Conservation (phyloP, 1,140 invertebrate genomes). For the Drosophila dunni region DNA sequence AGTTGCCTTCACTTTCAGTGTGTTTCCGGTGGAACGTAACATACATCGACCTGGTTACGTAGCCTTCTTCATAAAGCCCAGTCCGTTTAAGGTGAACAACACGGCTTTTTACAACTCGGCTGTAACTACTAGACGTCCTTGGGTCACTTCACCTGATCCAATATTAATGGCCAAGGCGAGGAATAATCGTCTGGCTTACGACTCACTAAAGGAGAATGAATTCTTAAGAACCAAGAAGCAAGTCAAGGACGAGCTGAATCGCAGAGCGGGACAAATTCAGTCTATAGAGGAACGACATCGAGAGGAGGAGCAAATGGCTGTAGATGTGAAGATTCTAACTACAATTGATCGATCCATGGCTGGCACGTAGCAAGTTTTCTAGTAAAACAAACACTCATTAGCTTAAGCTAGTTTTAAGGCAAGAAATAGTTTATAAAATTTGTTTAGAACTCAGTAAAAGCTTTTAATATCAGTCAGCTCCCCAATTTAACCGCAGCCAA, state of each 20-base stretch:
- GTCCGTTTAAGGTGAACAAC: constrained; percentile 49
- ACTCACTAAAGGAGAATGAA: neutral
- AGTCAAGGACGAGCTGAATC: constrained; percentile 18
- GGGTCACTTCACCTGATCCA: constrained; percentile 27
- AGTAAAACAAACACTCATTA: constrained; percentile 26
- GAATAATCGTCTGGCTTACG: neutral
- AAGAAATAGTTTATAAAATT: too few species aligned
- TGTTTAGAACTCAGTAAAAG: too few species aligned
- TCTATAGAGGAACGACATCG: neutral
- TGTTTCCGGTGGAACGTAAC: constrained; percentile 58
- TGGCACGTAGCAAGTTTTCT: constrained; percentile 10
- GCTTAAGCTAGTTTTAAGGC: neutral
- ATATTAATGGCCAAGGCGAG: constrained; percentile 17
- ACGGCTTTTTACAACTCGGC: constrained; percentile 47
- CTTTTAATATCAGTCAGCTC: too few species aligned
- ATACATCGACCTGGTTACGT: constrained; percentile 51
- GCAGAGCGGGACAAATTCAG: neutral
- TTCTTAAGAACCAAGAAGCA: constrained; percentile 2
- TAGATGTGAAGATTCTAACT: neutral
- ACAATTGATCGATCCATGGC: neutral
- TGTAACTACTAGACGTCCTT: constrained; percentile 63
- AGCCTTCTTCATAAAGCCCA: constrained; percentile 67
- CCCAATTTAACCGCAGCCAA: constrained; percentile 1
- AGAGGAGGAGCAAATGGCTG: neutral
- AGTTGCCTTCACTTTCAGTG: constrained; percentile 19